Evolutionary conservation across 2,797 vertebrate genomes (phyloP).

Genomic region (Tachyglossus aculeatus): DNA sequence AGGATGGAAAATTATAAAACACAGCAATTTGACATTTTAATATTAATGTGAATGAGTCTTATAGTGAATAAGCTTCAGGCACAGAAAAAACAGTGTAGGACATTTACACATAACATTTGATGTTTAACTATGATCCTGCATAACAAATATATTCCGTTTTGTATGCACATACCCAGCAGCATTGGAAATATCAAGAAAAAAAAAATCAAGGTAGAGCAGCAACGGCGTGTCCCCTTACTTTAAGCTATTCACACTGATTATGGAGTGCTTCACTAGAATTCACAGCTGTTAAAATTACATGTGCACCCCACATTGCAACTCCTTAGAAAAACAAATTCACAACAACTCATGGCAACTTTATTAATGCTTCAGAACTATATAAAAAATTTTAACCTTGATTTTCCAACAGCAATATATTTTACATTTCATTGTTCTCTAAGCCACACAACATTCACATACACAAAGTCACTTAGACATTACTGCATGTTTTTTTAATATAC

Average conservation of each 20-base stretch:
- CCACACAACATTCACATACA: too few species aligned
- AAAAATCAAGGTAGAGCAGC: conserved; percentile 51
- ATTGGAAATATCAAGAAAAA: conserved; percentile 41
- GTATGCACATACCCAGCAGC: conserved; percentile 33
- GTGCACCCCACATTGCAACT: conserved; percentile 41
- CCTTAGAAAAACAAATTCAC: conserved; percentile 60
- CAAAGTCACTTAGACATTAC: too few species aligned
- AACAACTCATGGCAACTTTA: conserved; percentile 39
- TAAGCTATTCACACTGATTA: conserved; percentile 34
- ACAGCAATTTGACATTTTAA: conserved; percentile 42
- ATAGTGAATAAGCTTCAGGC: conserved; percentile 54
- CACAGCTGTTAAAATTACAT: conserved; percentile 35
- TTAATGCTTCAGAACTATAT: conserved; percentile 25
- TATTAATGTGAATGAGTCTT: conserved; percentile 53
- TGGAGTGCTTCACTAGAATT: conserved; percentile 19
- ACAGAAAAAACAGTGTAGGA: conserved; percentile 49
- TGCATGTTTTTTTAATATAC: too few species aligned
- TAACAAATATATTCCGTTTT: conserved; percentile 53
- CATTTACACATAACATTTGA: conserved; percentile 46
- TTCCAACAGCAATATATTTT: too few species aligned
- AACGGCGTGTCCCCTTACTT: conserved; percentile 52
- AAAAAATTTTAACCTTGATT: background rate
- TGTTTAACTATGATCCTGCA: conserved; percentile 52
- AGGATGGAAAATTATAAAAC: conserved; percentile 3
- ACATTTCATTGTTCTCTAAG: too few species aligned